Percentiles rank a stretch among this genome's conserved stretches.
Evolutionary conservation across 2,797 vertebrate genomes (phyloP).

Genomic region (Myotis myotis): DNA sequence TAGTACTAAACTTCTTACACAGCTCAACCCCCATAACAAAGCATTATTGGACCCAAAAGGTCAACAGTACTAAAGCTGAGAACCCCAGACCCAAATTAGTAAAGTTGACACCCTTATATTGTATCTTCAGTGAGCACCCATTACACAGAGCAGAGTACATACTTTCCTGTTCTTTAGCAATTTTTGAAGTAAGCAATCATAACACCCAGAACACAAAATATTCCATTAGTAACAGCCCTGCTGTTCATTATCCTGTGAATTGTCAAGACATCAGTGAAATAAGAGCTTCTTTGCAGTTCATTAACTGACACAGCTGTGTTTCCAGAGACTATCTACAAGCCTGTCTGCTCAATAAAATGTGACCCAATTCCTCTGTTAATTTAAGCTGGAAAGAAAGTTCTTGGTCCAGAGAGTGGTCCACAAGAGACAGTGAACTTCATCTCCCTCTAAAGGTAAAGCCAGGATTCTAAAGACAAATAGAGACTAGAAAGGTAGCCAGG

Average conservation of each 20-base stretch:
- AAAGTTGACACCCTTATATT: background rate
- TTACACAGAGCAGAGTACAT: background rate
- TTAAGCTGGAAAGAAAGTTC: conserved; percentile 52
- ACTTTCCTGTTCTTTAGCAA: background rate
- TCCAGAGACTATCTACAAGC: conserved; percentile 42
- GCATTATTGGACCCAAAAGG: background rate
- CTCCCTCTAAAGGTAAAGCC: conserved; percentile 54
- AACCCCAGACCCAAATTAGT: background rate
- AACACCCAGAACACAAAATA: background rate
- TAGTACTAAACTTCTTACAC: background rate
- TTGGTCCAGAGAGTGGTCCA: conserved; percentile 61
- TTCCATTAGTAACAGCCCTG: conserved; percentile 4
- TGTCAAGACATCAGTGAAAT: conserved; percentile 51
- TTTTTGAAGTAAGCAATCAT: background rate
- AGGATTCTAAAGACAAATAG: conserved; percentile 59
- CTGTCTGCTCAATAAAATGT: conserved; percentile 48
- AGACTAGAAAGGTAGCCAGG: background rate
- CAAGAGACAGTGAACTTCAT: conserved; percentile 54
- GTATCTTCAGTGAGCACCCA: background rate
- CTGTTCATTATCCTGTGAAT: conserved; percentile 54
- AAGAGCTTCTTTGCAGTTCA: background rate
- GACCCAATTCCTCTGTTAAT: conserved; percentile 45
- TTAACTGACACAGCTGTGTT: conserved; percentile 47
- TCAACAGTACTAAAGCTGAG: background rate
- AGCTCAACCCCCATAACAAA: background rate